Evolutionary conservation across 2,888 invertebrate genomes (phyloP).

Genomic region (Pristionchus japonicus): DNA sequence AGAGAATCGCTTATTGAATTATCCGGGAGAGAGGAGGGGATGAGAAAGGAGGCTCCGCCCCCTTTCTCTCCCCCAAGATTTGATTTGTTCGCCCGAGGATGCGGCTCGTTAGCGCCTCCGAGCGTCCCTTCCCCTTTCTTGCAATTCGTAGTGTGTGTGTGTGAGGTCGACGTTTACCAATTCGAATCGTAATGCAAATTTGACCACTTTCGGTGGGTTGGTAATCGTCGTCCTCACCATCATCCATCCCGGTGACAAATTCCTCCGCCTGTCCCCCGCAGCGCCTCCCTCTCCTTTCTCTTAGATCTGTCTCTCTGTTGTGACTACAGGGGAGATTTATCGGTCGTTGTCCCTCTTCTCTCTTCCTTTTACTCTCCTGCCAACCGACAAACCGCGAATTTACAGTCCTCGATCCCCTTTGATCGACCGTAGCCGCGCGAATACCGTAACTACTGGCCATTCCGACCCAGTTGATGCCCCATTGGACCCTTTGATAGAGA

Average conservation of each 20-base stretch:
- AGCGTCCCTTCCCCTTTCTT: not conserved
- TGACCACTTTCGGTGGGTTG: not conserved
- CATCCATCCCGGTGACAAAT: not conserved
- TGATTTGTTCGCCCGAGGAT: constrained; percentile 36
- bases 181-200: not conserved
- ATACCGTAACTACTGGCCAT: not conserved
- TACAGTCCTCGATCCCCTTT: not conserved
- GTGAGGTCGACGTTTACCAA: not conserved
- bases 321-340: constrained; percentile 20
- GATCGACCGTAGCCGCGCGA: not conserved
- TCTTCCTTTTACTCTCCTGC: constrained; percentile 12
- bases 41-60: not conserved
- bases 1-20: constrained; percentile 16
- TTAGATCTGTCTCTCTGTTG: constrained; percentile 7
- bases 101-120: constrained; percentile 29
- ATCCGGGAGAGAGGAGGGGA: not conserved
- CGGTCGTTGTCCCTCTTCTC: constrained; percentile 31
- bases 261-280: not conserved
- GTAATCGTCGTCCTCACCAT: constrained; percentile 10
- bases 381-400: constrained; percentile 20
- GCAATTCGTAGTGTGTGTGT: constrained; percentile 11
- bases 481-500: not conserved
- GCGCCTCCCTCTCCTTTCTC: not conserved
- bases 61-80: not conserved
- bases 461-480: not conserved